Base-by-base conservation (phyloP, 1,140 invertebrate species). In the Lepidurus couesii region DNA sequence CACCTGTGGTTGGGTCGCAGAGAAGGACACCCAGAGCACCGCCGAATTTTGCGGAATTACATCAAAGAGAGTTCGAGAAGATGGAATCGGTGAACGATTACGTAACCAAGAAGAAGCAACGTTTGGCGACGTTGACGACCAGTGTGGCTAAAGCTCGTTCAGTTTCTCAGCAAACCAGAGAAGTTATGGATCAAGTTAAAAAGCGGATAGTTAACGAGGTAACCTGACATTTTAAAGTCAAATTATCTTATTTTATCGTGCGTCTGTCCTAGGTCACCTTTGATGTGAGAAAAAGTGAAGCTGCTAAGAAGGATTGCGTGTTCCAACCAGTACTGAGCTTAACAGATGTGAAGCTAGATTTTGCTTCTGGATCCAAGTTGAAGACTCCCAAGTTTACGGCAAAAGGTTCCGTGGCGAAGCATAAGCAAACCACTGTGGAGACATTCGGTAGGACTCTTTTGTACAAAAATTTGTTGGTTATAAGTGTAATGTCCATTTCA, bases 81-180 rank as follows among this genome's bases (percentile, higher is more conserved):
- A 79, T 79, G 78, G 73, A 79, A 47, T 79, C 78, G 26, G 73
- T 79, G 10, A 75, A 79, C 43, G 78, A 79, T n/a, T 79, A 79
- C 43, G 74, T 79, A 11, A 44, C 74, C 8, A 79, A 75, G 44
- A 79, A 79, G 44, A 42, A 75, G 11, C 16, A 13, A 43, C 65
- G 78, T 44, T 75, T 75, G 10, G 78, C 65, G 34, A 79, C 78
- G 16, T 44, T 79, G 74, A 47, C 73, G 24, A 42, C 78, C 74
- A 79, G 78, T 74, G 43, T 43, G 24, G 75, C 44, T 34, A 43
- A 43, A 9, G 74, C 45, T 47, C 24, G 78, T 21, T 44, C 65
- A 73, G 44, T 24, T 7, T 42, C 43, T 9, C 78, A 21, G 10
- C 65, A 79, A 42, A 75, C 74, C 42, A 13, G 10, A 44, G 44